These are phyloP conservation scores for Hydriomena furcata DNA, from an alignment of 2,888 invertebrate genomes.

Conservation along the genomic window DNA sequence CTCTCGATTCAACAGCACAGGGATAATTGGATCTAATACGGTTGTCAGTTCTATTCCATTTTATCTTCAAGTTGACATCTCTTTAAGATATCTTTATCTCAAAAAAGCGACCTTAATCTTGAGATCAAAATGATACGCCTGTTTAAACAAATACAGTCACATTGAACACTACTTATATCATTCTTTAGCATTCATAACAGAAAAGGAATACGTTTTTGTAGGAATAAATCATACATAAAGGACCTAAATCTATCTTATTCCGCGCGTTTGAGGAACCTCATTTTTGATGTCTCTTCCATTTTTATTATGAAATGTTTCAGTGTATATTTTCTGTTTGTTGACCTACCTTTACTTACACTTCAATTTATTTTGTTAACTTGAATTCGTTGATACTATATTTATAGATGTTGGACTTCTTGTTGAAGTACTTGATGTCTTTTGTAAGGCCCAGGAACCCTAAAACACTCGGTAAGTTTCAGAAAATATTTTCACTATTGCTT, in stretches of 20 bases:
- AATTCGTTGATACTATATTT: too few relatives aligned
- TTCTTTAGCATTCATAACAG: not conserved
- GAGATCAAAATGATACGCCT: too few relatives aligned
- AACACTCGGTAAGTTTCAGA: too few relatives aligned
- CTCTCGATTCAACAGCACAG: conserved; percentile 4
- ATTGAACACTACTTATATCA: too few relatives aligned
- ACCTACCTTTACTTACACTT: not conserved
- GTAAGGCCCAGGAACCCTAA: too few relatives aligned
- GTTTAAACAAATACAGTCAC: too few relatives aligned
- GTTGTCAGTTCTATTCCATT: conserved; percentile 1
- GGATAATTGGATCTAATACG: conserved; percentile 8
- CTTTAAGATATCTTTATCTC: too few relatives aligned
- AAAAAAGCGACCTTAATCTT: too few relatives aligned
- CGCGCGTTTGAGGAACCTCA: not conserved
- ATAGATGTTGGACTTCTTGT: too few relatives aligned
- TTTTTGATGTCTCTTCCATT: conserved; percentile 4
- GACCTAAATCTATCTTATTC: conserved; percentile 12
- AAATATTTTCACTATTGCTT: too few relatives aligned
- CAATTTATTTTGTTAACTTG: too few relatives aligned
- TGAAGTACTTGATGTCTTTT: too few relatives aligned
- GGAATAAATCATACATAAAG: conserved; percentile 5
- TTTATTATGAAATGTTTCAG: not conserved
- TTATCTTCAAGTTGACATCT: not conserved
- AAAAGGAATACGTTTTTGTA: not conserved
- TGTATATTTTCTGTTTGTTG: not conserved